These are phyloP conservation scores for Hypotaenidia okinawae DNA, from an alignment of 2,797 vertebrate species.

Conservation along the genomic window DNA sequence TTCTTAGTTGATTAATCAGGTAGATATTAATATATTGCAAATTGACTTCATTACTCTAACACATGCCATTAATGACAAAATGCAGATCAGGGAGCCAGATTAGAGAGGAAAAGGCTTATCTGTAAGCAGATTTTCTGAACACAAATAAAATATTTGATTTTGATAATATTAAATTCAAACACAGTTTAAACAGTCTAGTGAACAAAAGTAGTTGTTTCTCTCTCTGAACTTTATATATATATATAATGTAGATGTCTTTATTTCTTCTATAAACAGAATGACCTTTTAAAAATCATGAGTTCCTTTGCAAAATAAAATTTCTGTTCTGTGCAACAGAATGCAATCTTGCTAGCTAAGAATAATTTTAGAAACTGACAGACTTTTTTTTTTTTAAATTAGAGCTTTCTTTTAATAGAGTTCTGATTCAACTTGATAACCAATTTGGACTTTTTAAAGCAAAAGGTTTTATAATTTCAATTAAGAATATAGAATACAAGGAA, in stretches of 20 bases:
- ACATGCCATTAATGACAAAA: not conserved
- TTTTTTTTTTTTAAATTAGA: not conserved
- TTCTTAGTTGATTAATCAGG: not conserved
- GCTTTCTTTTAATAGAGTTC: not conserved
- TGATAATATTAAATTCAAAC: not conserved
- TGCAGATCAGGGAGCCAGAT: not conserved
- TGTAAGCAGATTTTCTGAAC: not conserved
- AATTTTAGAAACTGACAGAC: not conserved
- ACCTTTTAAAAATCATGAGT: not conserved
- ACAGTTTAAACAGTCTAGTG: not conserved
- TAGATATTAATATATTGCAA: not conserved
- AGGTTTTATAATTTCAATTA: not conserved
- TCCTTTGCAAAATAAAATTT: not conserved
- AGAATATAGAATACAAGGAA: not conserved
- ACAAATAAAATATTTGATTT: not conserved
- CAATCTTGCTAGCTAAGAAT: not conserved
- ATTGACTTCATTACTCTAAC: not conserved
- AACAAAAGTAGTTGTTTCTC: not conserved
- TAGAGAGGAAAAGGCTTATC: not conserved
- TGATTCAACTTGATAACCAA: not conserved
- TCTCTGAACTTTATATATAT: not conserved
- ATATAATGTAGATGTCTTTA: not conserved
- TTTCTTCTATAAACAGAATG: not conserved
- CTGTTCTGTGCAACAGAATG: not conserved
- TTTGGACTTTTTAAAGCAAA: not conserved